Percentiles rank a stretch among this genome's conserved stretches.
phyloP scores from a whole-genome alignment of 2,888 invertebrate species.

The Hypsopygia costalis region DNA sequence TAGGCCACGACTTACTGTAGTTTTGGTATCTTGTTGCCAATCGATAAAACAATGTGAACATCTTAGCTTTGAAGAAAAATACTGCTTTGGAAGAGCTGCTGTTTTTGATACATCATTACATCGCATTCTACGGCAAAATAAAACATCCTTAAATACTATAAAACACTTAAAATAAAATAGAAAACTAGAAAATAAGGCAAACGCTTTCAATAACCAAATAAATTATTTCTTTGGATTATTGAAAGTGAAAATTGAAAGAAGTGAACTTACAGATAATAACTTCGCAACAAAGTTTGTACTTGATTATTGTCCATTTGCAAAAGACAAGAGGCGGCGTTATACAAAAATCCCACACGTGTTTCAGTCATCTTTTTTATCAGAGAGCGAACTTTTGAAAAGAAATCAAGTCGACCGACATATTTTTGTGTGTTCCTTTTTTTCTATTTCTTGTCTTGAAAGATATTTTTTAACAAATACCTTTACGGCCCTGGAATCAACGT shows the following conservation, averaged over 20 bases:
- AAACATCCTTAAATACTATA: too few species aligned
- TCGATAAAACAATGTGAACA: conserved; percentile 58
- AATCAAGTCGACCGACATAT: too few species aligned
- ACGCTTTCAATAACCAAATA: too few species aligned
- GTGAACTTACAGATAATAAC: conserved; percentile 61
- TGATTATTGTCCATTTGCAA: conserved; percentile 25
- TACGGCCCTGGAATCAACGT: too few species aligned
- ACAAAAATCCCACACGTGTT: conserved; percentile 48
- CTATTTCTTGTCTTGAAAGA: too few species aligned
- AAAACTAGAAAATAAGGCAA: not conserved
- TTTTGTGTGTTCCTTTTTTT: too few species aligned
- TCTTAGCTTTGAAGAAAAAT: conserved; percentile 49
- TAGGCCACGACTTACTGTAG: conserved; percentile 36
- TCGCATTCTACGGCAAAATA: conserved; percentile 43
- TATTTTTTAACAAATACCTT: too few species aligned
- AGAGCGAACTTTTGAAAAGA: too few species aligned
- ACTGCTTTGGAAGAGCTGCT: conserved; percentile 50
- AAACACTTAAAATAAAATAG: conserved; percentile 5
- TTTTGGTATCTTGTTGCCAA: conserved; percentile 42
- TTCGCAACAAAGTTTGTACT: conserved; percentile 39
- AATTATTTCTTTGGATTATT: too few species aligned
- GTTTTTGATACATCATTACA: conserved; percentile 51
- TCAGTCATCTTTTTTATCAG: conserved; percentile 41
- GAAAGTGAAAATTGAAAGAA: not conserved
- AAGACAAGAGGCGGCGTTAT: conserved; percentile 42